These are phyloP conservation scores for Cliona cf. orientalis DNA, from an alignment of 37 sponge, comb jelly and placozoan genomes.

Conservation along the genomic window DNA sequence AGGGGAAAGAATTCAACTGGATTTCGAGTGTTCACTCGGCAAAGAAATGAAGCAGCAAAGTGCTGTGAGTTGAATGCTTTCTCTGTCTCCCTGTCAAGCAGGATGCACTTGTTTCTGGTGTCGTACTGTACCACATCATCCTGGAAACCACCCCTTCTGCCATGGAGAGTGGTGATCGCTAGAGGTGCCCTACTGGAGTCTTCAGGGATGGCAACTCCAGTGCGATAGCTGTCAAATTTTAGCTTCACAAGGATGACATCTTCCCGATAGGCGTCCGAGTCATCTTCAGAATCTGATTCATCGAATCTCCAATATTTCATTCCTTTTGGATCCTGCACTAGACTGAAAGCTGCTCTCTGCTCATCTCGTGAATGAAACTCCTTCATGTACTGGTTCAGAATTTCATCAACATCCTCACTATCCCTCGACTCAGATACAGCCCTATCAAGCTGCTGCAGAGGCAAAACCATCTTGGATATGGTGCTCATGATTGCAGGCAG, in stretches of 20 bases:
- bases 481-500: neutral
- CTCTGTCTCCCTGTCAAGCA: conserved; percentile 27
- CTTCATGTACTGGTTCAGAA: conserved; percentile 6
- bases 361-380: neutral
- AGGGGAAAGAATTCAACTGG: conserved; percentile 51
- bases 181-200: conserved; percentile 15
- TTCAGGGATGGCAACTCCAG: conserved; percentile 31
- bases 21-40: conserved; percentile 42
- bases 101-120: neutral
- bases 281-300: neutral
- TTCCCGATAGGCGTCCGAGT: neutral
- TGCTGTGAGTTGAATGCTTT: conserved; percentile 14
- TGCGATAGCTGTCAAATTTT: neutral
- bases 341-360: neutral
- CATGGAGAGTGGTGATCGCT: conserved; percentile 17
- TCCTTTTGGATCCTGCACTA: conserved; percentile 15
- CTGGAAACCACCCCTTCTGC: conserved; percentile 39
- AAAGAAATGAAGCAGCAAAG: conserved; percentile 35
- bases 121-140: conserved; percentile 40
- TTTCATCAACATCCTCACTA: neutral
- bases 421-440: neutral
- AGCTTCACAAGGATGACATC: neutral
- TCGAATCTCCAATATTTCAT: neutral
- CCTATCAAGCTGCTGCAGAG: neutral
- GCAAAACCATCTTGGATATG: conserved; percentile 8